These are phyloP conservation scores for Phoeniculus purpureus DNA, from an alignment of 2,797 vertebrate genomes.

Conservation along the genomic window DNA sequence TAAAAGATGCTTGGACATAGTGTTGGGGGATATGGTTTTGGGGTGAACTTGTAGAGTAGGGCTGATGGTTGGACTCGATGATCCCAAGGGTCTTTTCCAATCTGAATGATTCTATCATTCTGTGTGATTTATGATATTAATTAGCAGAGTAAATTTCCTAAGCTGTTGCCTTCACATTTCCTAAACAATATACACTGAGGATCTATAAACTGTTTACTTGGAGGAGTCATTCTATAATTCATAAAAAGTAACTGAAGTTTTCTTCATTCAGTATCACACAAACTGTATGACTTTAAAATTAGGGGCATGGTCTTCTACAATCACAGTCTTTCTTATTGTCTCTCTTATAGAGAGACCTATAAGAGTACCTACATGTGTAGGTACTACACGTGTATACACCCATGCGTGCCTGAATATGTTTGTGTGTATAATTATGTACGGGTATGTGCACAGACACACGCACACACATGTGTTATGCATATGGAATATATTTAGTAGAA, in stretches of 20 bases:
- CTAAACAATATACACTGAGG: background rate
- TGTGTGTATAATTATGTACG: accelerated
- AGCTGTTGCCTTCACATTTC: background rate
- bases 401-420: accelerated
- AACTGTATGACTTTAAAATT: background rate
- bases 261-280: background rate
- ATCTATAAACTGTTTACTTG: background rate
- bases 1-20: no score
- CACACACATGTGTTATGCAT: background rate
- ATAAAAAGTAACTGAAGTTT: background rate
- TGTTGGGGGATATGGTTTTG: no score
- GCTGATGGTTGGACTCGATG: no score
- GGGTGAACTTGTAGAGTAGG: no score
- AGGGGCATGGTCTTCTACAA: background rate
- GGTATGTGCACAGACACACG: background rate
- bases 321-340: background rate
- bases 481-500: background rate
- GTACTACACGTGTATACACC: background rate
- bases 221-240: background rate
- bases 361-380: no score
- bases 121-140: background rate
- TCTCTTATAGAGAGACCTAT: background rate
- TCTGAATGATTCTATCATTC: no score
- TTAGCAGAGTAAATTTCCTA: background rate
- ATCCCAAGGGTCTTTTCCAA: no score